phyloP scores from a whole-genome alignment of 2,797 vertebrate species.

The Gastrophryne carolinensis region DNA sequence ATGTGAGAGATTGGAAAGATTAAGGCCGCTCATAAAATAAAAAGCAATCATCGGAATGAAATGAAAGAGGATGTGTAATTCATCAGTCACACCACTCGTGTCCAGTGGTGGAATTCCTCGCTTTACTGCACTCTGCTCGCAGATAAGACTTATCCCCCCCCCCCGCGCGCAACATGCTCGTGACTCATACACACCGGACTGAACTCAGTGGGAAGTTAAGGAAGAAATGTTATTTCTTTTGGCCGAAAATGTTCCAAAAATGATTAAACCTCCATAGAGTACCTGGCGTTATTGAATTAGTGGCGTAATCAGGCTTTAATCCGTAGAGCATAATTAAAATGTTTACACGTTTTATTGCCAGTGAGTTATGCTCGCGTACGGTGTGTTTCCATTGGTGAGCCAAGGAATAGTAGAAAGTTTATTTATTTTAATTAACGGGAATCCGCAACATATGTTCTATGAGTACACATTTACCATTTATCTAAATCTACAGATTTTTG shows the following conservation, averaged over 20 bases:
- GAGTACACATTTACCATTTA: too few relatives aligned
- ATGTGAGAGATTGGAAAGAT: slow-evolving; percentile 32
- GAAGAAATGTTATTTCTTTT: background rate
- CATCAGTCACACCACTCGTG: slow-evolving; percentile 19
- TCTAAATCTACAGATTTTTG: too few relatives aligned
- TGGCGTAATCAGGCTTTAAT: background rate
- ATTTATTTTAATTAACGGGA: too few relatives aligned
- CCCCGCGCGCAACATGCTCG: background rate
- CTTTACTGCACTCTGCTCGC: background rate
- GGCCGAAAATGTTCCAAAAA: slow-evolving; percentile 1
- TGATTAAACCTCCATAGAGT: background rate
- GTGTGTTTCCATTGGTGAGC: background rate
- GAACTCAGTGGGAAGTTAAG: background rate
- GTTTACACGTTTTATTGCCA: background rate
- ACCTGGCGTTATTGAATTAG: background rate
- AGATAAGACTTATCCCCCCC: background rate
- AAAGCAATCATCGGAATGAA: slow-evolving; percentile 7
- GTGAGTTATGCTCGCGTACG: background rate
- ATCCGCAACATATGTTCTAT: too few relatives aligned
- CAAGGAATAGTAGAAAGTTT: background rate
- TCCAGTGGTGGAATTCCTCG: background rate
- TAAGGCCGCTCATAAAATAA: slow-evolving; percentile 30
- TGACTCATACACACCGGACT: slow-evolving; percentile 2
- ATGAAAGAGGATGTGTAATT: slow-evolving; percentile 12
- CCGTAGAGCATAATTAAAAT: background rate